Conservation (phyloP, 2,113 vertebrate species). For the Heterocephalus glaber region DNA sequence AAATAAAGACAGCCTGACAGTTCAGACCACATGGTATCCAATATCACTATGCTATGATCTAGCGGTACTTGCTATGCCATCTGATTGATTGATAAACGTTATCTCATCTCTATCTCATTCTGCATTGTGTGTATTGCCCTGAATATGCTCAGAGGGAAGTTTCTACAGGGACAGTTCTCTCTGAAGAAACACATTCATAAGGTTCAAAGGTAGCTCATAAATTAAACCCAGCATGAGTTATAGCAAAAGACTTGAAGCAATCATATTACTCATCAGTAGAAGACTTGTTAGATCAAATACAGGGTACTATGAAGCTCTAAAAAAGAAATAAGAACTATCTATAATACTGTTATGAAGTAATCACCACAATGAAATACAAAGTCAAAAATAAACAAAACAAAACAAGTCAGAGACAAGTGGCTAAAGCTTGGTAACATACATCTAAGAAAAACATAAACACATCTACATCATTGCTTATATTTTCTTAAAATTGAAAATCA, state of each 20-base stretch:
- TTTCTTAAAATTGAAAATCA: slow-evolving; percentile 33
- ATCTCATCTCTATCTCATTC: not conserved
- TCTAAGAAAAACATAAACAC: not conserved
- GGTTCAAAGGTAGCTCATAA: not conserved
- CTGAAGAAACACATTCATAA: not conserved
- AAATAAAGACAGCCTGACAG: not conserved
- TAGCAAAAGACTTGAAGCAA: not conserved
- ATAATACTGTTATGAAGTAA: no score
- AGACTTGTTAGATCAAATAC: not conserved
- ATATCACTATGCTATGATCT: not conserved
- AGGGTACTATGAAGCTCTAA: not conserved
- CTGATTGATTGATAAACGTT: not conserved
- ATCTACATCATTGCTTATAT: not conserved
- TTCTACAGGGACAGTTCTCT: not conserved
- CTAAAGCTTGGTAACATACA: not conserved
- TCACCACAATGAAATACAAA: not conserved
- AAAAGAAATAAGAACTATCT: not conserved
- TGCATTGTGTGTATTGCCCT: not conserved
- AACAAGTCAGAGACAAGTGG: not conserved
- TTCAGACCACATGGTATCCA: not conserved
- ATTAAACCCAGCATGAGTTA: not conserved
- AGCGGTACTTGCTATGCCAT: not conserved
- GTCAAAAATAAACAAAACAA: not conserved
- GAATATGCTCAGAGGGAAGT: not conserved
- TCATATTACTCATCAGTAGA: not conserved